Base-by-base conservation (phyloP, 2,113 vertebrate genomes). In the Emydura subglobosa region DNA sequence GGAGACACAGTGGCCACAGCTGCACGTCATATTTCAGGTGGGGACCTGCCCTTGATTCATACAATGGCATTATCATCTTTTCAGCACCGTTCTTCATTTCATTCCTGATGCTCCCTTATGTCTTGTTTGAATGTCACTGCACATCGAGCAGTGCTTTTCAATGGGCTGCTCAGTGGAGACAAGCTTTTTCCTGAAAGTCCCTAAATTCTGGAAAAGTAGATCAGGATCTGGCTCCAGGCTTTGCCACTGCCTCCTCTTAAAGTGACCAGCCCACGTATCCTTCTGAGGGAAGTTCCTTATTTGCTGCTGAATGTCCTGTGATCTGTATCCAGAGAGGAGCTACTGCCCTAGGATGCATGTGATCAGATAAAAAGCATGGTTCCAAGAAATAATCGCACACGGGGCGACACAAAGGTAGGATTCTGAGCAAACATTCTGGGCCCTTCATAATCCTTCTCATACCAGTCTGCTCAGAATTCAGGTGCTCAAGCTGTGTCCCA, bases 11-110 rank as follows among this genome's bases (percentile, higher is more conserved):
- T 39, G 39, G 42, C 68, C 68, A 42, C 7, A 74, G 68, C 10
- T 42, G 68, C n/a, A 11, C 5, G 39, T 3, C 50, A 7, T n/a
- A 10, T 17, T 0, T 0, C 0, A 1, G 34, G 57, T 16, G 65
- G 80, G 21, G 27, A 27, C 25, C 39, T 4, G 39, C 19, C 22
- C 29, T 42, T 19, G 68, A 9, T 39, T 39, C 54, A n/a, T 39
- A 24, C 39, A 54, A 31, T 14, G 44, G 14, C 76, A 19, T 34
- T 24, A 24, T 61, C 47, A 7, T 14, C 39, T 13, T n/a, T 7
- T 42, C 39, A 16, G 83, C 34, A 57, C 39, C 0, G 16, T 22
- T 51, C 10, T 34, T 29, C 31, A 65, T 65, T 65, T 16, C 68
- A 39, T 6, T 42, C 16, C 31, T 51, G 50, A 51, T 54, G 39